A percentile compares a stretch with the other conserved stretches of the same genome.
Evolutionary conservation across 2,888 invertebrate species (phyloP).

Genomic region (Autographa gamma): DNA sequence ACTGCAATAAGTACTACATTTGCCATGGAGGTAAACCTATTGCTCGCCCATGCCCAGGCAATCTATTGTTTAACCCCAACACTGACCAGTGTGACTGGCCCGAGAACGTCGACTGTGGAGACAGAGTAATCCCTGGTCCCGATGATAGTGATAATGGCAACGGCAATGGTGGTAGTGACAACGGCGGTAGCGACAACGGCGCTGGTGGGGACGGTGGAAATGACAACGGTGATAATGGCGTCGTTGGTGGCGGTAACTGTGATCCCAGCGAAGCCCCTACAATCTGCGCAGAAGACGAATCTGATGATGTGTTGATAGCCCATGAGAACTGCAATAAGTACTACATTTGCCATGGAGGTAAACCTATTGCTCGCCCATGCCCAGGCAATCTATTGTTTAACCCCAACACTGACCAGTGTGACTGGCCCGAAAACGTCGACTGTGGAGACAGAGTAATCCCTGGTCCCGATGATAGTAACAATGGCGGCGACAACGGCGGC

Average conservation of each 20-base stretch:
- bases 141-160: constrained; percentile 3
- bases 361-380: constrained; percentile 56
- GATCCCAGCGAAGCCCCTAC: constrained; percentile 60
- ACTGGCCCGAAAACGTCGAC: constrained; percentile 61
- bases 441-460: constrained; percentile 55
- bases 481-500: constrained; percentile 16
- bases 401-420: constrained; percentile 57
- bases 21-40: constrained; percentile 56
- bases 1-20: constrained; percentile 61
- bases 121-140: constrained; percentile 17
- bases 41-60: constrained; percentile 31
- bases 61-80: constrained; percentile 50
- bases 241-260: constrained; percentile 51
- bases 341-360: constrained; percentile 61
- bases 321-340: constrained; percentile 69
- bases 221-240: constrained; percentile 8
- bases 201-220: constrained; percentile 5
- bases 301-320: constrained; percentile 61
- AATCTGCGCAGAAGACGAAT: constrained; percentile 57
- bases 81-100: constrained; percentile 58
- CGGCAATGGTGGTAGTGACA: background rate
- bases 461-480: background rate
- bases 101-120: constrained; percentile 56
- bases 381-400: constrained; percentile 56
- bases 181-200: constrained; percentile 1